These are phyloP conservation scores for Cecidostiba fungosa DNA, from an alignment of 2,888 invertebrate genomes.

Conservation along the genomic window DNA sequence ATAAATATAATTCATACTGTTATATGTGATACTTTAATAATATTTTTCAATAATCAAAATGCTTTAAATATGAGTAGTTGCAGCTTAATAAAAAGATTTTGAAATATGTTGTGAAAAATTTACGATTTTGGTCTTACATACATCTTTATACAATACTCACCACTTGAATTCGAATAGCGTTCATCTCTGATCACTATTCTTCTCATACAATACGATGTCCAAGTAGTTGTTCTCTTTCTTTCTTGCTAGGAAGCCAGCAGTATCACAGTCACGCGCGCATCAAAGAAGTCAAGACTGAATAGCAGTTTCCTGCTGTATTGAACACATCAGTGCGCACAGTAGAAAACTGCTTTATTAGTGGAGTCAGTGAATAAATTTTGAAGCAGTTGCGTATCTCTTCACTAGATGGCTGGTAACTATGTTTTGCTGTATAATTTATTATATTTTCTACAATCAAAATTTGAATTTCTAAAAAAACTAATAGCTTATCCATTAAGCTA, in stretches of 20 bases:
- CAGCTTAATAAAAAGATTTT: not conserved
- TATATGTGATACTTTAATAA: too few species aligned
- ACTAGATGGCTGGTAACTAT: not conserved
- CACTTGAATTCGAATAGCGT: constrained; percentile 19
- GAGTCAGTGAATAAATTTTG: not conserved
- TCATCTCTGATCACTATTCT: constrained; percentile 29
- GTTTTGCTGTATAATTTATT: not conserved
- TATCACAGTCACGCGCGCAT: constrained; percentile 12
- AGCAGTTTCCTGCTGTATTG: not conserved
- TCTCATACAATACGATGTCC: not conserved
- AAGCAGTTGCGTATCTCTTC: not conserved
- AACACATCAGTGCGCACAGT: constrained; percentile 8
- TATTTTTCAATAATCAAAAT: too few species aligned
- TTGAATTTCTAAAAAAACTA: too few species aligned
- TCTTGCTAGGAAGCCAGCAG: not conserved
- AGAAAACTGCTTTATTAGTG: constrained; percentile 24
- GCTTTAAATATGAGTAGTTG: too few species aligned
- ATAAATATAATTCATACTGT: too few species aligned
- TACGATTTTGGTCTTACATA: not conserved
- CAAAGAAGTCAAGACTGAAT: not conserved
- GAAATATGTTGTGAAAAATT: not conserved
- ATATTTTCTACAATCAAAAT: not conserved
- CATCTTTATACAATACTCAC: not conserved
- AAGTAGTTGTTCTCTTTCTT: not conserved
- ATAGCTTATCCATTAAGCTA: too few species aligned